phyloP scores from a whole-genome alignment of 2,113 vertebrate species.

The Sminthopsis crassicaudata region DNA sequence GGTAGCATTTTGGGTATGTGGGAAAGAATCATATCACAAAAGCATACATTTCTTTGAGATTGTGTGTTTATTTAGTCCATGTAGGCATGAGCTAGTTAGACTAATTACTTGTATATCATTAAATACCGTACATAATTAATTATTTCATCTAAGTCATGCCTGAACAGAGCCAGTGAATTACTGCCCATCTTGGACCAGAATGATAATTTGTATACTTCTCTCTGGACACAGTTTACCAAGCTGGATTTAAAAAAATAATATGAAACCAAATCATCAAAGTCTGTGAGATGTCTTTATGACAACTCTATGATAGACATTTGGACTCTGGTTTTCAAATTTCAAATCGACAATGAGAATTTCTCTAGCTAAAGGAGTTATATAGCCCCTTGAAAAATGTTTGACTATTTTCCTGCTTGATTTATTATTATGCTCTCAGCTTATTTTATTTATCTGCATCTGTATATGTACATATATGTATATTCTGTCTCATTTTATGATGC shows the following conservation, averaged over 20 bases:
- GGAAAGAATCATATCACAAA: conserved; percentile 45
- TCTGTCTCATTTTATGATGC: conserved; percentile 16
- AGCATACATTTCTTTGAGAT: conserved; percentile 51
- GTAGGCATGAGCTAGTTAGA: conserved; percentile 58
- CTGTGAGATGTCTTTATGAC: conserved; percentile 58
- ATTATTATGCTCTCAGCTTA: background rate
- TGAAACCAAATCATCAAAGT: conserved; percentile 26
- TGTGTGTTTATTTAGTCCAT: conserved; percentile 67
- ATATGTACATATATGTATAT: background rate
- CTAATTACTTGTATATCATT: conserved; percentile 74
- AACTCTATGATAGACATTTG: conserved; percentile 40
- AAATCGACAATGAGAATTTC: conserved; percentile 39
- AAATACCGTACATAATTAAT: conserved; percentile 73
- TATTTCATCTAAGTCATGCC: conserved; percentile 64
- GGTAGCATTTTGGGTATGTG: background rate
- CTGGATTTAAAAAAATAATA: background rate
- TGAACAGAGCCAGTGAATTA: conserved; percentile 58
- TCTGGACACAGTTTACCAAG: conserved; percentile 54
- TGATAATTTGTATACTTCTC: conserved; percentile 59
- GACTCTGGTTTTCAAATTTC: conserved; percentile 61
- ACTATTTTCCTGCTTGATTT: conserved; percentile 33
- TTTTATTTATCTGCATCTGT: background rate
- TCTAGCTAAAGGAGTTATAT: conserved; percentile 36
- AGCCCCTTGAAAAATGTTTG: conserved; percentile 14
- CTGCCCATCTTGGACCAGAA: conserved; percentile 38